Conservation (phyloP, 2,888 invertebrate species). For the Heliconius aoede region DNA sequence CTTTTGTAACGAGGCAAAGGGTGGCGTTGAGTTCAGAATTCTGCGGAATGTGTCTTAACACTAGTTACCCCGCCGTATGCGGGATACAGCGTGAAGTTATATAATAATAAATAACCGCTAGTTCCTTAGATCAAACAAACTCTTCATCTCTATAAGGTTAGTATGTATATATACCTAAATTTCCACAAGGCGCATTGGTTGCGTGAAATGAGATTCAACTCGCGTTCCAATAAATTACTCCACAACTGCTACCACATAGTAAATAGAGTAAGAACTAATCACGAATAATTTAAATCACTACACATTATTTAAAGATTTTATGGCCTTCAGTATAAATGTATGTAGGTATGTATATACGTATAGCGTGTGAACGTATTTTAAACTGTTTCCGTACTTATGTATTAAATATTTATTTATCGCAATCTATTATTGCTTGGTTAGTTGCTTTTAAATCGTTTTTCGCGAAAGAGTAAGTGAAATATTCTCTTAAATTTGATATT, state of each 20-base stretch:
- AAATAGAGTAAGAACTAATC: constrained; percentile 30
- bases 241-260: constrained; percentile 14
- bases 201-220: constrained; percentile 24
- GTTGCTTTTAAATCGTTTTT: neutral
- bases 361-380: constrained; percentile 14
- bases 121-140: neutral
- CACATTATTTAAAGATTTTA: constrained; percentile 22
- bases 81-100: no score
- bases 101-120: no score
- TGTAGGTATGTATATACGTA: neutral
- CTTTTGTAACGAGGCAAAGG: neutral
- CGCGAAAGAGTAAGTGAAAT: neutral
- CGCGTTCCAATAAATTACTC: constrained; percentile 26
- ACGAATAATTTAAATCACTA: constrained; percentile 25
- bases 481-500: neutral
- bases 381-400: neutral
- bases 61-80: no score
- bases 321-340: neutral
- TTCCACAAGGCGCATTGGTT: constrained; percentile 1
- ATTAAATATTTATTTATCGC: neutral
- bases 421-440: neutral
- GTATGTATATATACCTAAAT: neutral
- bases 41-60: no score
- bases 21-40: no score
- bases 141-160: neutral